Evolutionary conservation across 2,113 vertebrate species (phyloP).

Genomic region (Dendropsophus ebraccatus): DNA sequence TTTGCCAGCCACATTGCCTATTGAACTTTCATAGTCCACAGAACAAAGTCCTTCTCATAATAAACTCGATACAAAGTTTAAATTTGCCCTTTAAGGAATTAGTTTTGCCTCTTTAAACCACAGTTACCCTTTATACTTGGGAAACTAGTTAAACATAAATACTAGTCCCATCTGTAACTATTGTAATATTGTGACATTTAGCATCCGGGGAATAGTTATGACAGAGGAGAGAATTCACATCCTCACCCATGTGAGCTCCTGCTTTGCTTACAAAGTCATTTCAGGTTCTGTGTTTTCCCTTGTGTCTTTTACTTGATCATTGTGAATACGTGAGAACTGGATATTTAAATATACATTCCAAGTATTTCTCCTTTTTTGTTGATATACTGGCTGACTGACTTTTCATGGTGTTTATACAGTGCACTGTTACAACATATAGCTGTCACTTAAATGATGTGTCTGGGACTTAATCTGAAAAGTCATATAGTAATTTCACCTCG

Average conservation of each 20-base stretch:
- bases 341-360: conserved; percentile 56
- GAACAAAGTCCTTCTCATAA: too few species aligned
- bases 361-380: conserved; percentile 49
- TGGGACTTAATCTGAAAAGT: conserved; percentile 52
- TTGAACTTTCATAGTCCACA: too few species aligned
- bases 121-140: background rate
- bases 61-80: too few species aligned
- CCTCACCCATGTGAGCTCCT: conserved; percentile 1
- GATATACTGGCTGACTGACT: conserved; percentile 55
- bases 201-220: background rate
- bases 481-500: conserved; percentile 38
- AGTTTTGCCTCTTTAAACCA: background rate
- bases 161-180: conserved; percentile 23
- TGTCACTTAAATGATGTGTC: conserved; percentile 54
- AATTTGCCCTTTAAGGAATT: too few species aligned
- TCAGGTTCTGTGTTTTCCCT: conserved; percentile 40
- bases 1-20: too few species aligned
- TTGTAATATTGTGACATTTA: background rate
- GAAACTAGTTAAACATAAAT: conserved; percentile 3
- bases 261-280: conserved; percentile 46
- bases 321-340: conserved; percentile 40
- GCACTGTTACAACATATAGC: conserved; percentile 49
- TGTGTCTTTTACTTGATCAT: conserved; percentile 17
- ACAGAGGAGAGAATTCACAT: conserved; percentile 27
- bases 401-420: conserved; percentile 52